A percentile compares a stretch with the other conserved stretches of the same genome.
Evolutionary conservation across 2,797 vertebrate species (phyloP).

Genomic region (Pelodytes ibericus): DNA sequence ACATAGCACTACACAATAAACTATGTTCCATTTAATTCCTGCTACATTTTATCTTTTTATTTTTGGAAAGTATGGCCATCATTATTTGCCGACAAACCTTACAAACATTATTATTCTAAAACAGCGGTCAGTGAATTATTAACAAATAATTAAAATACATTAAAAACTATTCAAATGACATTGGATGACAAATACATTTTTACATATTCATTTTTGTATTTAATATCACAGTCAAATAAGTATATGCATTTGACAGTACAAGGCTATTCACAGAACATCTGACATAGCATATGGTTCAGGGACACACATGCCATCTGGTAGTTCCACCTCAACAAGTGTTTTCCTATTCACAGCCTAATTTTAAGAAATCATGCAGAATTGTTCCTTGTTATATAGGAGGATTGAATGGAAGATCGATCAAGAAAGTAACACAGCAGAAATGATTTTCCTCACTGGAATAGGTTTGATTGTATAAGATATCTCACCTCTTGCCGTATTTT

Average conservation of each 20-base stretch:
- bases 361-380: conserved; percentile 12
- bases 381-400: neutral
- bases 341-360: conserved; percentile 4
- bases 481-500: too few species aligned
- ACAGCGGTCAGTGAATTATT: neutral
- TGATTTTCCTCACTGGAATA: too few species aligned
- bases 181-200: neutral
- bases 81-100: too few species aligned
- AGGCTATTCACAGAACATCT: conserved; percentile 31
- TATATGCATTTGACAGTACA: conserved; percentile 19
- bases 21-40: too few species aligned
- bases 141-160: neutral
- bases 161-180: too few species aligned
- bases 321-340: conserved; percentile 31
- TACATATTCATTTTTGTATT: conserved; percentile 14
- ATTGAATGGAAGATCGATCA: neutral
- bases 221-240: conserved; percentile 33
- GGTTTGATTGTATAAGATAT: too few species aligned
- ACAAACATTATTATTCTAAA: neutral
- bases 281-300: conserved; percentile 43
- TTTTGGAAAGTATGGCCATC: too few species aligned
- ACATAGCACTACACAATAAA: too few species aligned
- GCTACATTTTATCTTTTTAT: too few species aligned
- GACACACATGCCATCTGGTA: conserved; percentile 39
- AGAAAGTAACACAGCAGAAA: neutral